A percentile compares a stretch with the other conserved stretches of the same genome.
phyloP scores from a whole-genome alignment of 2,113 vertebrate species.

The Gyps fulvus region DNA sequence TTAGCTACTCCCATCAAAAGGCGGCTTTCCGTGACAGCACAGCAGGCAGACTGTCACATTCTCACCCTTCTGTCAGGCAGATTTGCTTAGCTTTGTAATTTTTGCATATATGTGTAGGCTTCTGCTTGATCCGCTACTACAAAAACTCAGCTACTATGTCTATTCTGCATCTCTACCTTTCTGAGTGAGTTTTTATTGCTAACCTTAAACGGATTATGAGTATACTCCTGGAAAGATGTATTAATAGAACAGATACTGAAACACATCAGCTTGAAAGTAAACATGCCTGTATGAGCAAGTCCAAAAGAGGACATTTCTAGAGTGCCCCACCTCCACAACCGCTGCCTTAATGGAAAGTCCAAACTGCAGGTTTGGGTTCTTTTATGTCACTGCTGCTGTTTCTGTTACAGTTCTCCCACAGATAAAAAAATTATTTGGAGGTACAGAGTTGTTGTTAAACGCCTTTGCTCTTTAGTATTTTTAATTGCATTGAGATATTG shows the following conservation, averaged over 20 bases:
- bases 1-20: neutral
- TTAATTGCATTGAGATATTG: neutral
- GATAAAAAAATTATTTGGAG: neutral
- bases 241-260: neutral
- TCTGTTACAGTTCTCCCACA: neutral
- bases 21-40: neutral
- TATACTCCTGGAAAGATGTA: neutral
- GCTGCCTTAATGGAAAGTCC: neutral
- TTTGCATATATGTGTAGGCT: neutral
- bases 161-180: neutral
- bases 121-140: neutral
- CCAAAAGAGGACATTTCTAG: neutral
- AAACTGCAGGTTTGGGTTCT: neutral
- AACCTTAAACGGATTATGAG: neutral
- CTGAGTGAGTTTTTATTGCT: neutral
- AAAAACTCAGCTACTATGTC: neutral
- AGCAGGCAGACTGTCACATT: neutral
- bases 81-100: conserved; percentile 4
- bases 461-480: neutral
- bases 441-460: neutral
- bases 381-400: neutral
- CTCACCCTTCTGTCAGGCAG: neutral
- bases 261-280: conserved; percentile 5
- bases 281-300: neutral
- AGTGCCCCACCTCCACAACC: neutral